phyloP scores from a whole-genome alignment of 2,113 vertebrate genomes.

The rabbit (Oryctolagus cuniculus) region mOryCun1.1 NC_091438.1:75834501-75835000 shows the following conservation, averaged over 20 bases:
- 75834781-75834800: background rate
- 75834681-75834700: background rate
- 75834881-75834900: background rate
- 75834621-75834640: background rate
- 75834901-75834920: background rate
- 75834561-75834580: background rate
- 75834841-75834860: background rate
- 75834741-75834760: background rate
- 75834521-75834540: background rate
- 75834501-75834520: background rate
- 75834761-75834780: background rate
- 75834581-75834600: background rate
- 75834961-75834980: background rate
- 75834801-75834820: background rate
- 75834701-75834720: background rate
- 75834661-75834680: background rate
- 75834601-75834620: background rate
- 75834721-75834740: background rate
- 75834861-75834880: background rate
- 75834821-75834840: background rate
- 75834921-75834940: background rate
- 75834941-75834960: background rate
- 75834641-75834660: background rate
- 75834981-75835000: background rate
- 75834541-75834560: background rate